Base-by-base conservation (phyloP, 2,797 vertebrate species). In the Florisuga fusca region DNA sequence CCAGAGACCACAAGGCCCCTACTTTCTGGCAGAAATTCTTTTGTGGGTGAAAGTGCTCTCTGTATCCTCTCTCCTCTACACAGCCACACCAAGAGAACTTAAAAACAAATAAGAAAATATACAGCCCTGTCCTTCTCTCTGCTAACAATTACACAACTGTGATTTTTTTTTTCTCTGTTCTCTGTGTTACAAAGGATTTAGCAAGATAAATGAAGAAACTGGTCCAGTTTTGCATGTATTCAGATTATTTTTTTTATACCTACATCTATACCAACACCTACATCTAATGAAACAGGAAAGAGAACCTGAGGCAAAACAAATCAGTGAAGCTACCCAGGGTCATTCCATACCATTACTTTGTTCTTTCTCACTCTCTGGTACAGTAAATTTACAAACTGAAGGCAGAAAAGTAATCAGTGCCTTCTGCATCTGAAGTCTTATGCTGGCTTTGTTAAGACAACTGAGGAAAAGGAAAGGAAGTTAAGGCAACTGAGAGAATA, bases 381-480 rank as follows among this genome's bases (percentile, higher is more conserved):
- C 95, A 76, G 18, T 51, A 54, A 55, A 84, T 73, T 66, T 82
- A 80, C 63, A 76, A 84, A 89, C 27, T 58, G 33, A 77, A 86
- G 12, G 22, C 16, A 82, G 66, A 84, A 76, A 82, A 94, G 78
- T 55, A 95, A 91, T 68, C 90, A 78, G 29, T 93, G 69, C 22
- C 19, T 89, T 33, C 55, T 77, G 27, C 45, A 67, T 15, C 1
- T 3, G 11, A 20, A 89, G 58, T 45, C 71, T 92, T 50, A 29
- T 8, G 12, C 14, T 81, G 45, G 36, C 33, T 89, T 84, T 87
- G 16, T 23, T 41, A 41, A 41, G 38, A 14, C 19, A 48, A 15
- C 64, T 63, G 21, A 68, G 31, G 43, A 17, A 88, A 23, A 84
- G 38, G 38, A 48, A 4, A 21, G 23, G 22, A 64, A 83, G 84